Evolutionary conservation across 2,113 vertebrate genomes (phyloP).

Genomic region (Scytalopus superciliaris): DNA sequence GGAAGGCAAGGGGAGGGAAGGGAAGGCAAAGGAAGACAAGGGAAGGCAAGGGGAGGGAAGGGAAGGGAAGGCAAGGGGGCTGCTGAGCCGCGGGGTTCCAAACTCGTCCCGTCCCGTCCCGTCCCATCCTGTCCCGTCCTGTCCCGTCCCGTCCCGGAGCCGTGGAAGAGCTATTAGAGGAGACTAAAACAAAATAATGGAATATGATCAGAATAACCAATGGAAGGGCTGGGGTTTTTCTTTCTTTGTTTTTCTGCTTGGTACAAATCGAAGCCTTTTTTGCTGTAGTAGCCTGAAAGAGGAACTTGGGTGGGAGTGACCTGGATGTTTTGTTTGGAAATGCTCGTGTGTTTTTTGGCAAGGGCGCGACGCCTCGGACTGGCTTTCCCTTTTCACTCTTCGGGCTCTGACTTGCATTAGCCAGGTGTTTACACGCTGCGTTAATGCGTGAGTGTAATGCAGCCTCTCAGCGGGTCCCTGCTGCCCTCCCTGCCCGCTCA

Average conservation of each 20-base stretch:
- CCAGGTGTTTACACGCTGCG: fast-evolving
- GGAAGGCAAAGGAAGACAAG: fast-evolving
- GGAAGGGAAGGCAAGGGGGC: fast-evolving
- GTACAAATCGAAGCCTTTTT: neutral
- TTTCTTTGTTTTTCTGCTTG: too few relatives aligned
- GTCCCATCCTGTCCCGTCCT: neutral
- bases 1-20: neutral
- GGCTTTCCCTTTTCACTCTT: neutral
- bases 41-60: fast-evolving
- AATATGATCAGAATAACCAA: neutral
- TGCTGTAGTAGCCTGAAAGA: neutral
- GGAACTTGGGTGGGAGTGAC: neutral
- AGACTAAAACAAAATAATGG: neutral
- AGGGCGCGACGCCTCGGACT: fast-evolving
- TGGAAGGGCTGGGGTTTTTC: too few relatives aligned
- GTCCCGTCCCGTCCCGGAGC: neutral
- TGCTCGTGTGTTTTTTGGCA: fast-evolving
- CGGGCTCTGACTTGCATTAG: neutral
- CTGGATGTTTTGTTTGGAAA: neutral
- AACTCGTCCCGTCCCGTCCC: neutral
- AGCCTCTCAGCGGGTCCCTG: neutral
- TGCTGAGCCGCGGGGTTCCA: too few relatives aligned
- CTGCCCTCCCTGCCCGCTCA: fast-evolving
- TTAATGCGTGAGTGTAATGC: neutral
- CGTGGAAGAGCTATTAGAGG: neutral